Evolutionary conservation across 2,113 vertebrate species (phyloP).

Genomic region (Psammodynastes pulverulentus): DNA sequence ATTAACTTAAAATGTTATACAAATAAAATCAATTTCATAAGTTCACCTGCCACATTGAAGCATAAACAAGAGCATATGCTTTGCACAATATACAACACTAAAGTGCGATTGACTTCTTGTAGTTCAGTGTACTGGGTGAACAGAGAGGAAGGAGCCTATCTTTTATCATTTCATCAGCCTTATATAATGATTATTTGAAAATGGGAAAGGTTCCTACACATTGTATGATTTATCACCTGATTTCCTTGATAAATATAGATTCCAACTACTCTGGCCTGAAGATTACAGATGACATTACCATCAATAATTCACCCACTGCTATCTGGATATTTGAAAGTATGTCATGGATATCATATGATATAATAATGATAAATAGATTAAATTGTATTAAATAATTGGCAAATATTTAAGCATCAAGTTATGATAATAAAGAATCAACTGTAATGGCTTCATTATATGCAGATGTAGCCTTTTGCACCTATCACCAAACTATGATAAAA

Average conservation of each 20-base stretch:
- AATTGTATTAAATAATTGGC: not conserved
- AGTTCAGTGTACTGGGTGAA: not conserved
- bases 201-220: not conserved
- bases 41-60: not conserved
- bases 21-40: not conserved
- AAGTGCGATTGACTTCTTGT: not conserved
- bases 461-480: not conserved
- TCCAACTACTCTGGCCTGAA: not conserved
- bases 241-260: not conserved
- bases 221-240: not conserved
- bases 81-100: not conserved
- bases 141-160: not conserved
- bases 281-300: not conserved
- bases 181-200: not conserved
- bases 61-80: not conserved
- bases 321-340: not conserved
- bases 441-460: not conserved
- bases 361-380: not conserved
- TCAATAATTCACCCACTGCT: not conserved
- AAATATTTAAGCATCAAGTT: not conserved
- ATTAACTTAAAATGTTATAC: not conserved
- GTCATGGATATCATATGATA: not conserved
- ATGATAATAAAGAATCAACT: not conserved
- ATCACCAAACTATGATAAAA: not conserved
- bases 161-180: not conserved